Evolutionary conservation across 2,888 invertebrate genomes (phyloP).

Genomic region (Nowickia ferox): DNA sequence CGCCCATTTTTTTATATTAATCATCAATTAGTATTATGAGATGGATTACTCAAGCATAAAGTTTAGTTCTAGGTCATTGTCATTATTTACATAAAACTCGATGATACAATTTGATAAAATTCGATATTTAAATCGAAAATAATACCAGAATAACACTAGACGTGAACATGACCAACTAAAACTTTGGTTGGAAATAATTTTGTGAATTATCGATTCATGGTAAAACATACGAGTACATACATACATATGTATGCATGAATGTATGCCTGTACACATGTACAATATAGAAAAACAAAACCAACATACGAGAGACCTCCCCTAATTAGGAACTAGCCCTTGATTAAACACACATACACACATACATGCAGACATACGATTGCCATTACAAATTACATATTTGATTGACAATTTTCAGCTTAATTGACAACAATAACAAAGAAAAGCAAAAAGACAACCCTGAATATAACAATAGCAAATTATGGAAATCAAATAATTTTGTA

Average conservation of each 20-base stretch:
- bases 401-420: slow-evolving; percentile 55
- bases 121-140: slow-evolving; percentile 3
- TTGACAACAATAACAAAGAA: slow-evolving; percentile 32
- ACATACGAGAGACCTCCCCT: slow-evolving; percentile 43
- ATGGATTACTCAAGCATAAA: slow-evolving; percentile 22
- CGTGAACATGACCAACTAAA: not conserved
- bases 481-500: slow-evolving; percentile 36
- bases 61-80: slow-evolving; percentile 30
- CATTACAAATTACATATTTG: slow-evolving; percentile 2
- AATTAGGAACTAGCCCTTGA: slow-evolving; percentile 58
- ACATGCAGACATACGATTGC: not conserved
- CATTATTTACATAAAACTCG: not conserved
- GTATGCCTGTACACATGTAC: not conserved
- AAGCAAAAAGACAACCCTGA: not conserved
- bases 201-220: slow-evolving; percentile 33
- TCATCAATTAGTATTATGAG: not conserved
- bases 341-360: slow-evolving; percentile 17
- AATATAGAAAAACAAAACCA: slow-evolving; percentile 28
- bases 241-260: not conserved
- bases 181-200: slow-evolving; percentile 16
- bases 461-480: slow-evolving; percentile 16
- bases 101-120: not conserved
- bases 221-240: not conserved
- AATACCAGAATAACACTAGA: not conserved
- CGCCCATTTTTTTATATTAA: not conserved